These are phyloP conservation scores for Anoplolepis gracilipes DNA, from an alignment of 1,140 invertebrate genomes.

Conservation along the genomic window DNA sequence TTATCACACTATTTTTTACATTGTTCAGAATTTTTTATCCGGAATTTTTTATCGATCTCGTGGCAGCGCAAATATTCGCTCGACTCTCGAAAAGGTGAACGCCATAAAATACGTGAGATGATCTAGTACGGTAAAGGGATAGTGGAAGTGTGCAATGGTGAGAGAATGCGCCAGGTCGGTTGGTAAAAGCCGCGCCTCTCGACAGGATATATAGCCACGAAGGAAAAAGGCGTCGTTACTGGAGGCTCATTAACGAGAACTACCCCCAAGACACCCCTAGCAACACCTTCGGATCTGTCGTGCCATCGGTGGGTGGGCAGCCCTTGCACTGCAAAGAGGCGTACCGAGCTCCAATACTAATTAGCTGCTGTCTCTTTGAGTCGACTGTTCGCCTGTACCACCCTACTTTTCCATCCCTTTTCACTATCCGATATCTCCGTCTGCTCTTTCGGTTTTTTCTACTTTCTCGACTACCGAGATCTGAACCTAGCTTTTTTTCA, in stretches of 20 bases:
- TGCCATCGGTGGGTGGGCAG: slow-evolving; percentile 23
- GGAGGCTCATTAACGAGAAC: slow-evolving; percentile 78
- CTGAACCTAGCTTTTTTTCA: slow-evolving; percentile 5
- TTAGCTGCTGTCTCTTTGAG: slow-evolving; percentile 71
- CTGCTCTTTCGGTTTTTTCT: slow-evolving; percentile 48
- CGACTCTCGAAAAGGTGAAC: slow-evolving; percentile 45
- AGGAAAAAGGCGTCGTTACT: slow-evolving; percentile 79
- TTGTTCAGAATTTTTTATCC: not conserved
- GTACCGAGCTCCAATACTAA: slow-evolving; percentile 74
- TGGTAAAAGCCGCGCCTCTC: slow-evolving; percentile 53
- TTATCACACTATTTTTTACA: slow-evolving; percentile 2
- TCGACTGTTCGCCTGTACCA: slow-evolving; percentile 58
- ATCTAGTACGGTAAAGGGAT: slow-evolving; percentile 42
- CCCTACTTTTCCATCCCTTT: slow-evolving; percentile 16
- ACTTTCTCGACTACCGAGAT: not conserved
- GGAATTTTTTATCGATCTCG: slow-evolving; percentile 22
- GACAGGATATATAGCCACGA: slow-evolving; percentile 70
- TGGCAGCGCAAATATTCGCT: slow-evolving; percentile 41
- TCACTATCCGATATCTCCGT: slow-evolving; percentile 52
- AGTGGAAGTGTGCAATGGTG: slow-evolving; percentile 52
- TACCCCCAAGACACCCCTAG: slow-evolving; percentile 77
- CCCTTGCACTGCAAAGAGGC: slow-evolving; percentile 29
- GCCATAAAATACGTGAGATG: slow-evolving; percentile 53
- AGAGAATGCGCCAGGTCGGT: slow-evolving; percentile 56
- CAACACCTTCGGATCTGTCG: slow-evolving; percentile 67